phyloP scores from a whole-genome alignment of 53 echinoderm and acorn worm species.

The Astropecten irregularis region DNA sequence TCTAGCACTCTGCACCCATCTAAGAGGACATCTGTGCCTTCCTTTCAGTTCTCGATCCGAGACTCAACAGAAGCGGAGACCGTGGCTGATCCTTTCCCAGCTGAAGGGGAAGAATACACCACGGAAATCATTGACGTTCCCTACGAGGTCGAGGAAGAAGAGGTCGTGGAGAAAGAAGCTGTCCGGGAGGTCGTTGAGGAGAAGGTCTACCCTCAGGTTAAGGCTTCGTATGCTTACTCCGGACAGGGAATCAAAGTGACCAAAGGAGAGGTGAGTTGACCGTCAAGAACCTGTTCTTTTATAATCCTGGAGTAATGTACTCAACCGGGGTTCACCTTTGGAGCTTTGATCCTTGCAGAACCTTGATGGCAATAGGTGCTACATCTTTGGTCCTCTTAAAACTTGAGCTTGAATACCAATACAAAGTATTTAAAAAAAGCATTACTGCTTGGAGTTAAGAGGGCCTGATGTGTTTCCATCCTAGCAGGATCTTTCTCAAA shows the following conservation, averaged over 20 bases:
- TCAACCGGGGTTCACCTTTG: not conserved
- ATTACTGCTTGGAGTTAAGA: too few relatives aligned
- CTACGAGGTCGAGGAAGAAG: conserved; percentile 80
- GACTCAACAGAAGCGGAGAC: not conserved
- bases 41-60: not conserved
- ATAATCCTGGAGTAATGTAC: not conserved
- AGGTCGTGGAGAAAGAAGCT: conserved; percentile 78
- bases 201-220: conserved; percentile 87
- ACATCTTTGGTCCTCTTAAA: too few relatives aligned
- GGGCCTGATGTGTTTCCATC: too few relatives aligned
- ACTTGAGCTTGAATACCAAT: too few relatives aligned
- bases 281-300: not conserved
- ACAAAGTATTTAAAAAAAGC: too few relatives aligned
- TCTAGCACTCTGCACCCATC: not conserved
- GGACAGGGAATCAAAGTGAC: conserved; percentile 88
- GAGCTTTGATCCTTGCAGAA: too few relatives aligned
- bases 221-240: conserved; percentile 79
- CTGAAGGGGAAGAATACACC: conserved; percentile 61
- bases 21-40: too few relatives aligned
- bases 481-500: too few relatives aligned
- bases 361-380: too few relatives aligned
- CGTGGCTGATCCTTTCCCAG: not conserved
- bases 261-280: conserved; percentile 85
- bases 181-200: conserved; percentile 87
- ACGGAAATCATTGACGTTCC: conserved; percentile 72